Percentiles rank a stretch among this genome's conserved stretches.
phyloP scores from a whole-genome alignment of 2,888 invertebrate species.

The Andrena fulva region DNA sequence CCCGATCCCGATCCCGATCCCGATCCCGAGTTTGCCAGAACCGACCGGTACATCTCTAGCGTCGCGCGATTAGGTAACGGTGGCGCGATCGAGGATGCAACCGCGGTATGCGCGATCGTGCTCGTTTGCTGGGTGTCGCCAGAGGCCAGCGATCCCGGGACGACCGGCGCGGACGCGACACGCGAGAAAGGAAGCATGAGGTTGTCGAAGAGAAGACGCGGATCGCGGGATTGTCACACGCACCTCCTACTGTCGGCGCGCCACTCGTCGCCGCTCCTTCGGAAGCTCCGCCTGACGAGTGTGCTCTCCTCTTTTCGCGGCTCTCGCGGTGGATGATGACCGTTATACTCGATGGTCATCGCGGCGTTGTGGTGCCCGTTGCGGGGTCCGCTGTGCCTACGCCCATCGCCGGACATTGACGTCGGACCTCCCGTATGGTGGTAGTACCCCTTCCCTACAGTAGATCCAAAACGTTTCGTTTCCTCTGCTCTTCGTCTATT shows the following conservation, averaged over 20 bases:
- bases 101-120: not conserved
- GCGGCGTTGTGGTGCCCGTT: conserved; percentile 79
- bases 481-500: conserved; percentile 42
- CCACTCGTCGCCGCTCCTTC: conserved; percentile 83
- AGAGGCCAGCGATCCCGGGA: conserved; percentile 29
- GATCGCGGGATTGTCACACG: conserved; percentile 70
- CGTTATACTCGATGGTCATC: conserved; percentile 81
- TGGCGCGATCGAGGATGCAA: not conserved
- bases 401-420: conserved; percentile 77
- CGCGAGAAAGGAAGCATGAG: not conserved
- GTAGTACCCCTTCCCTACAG: conserved; percentile 83
- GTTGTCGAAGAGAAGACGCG: conserved; percentile 43
- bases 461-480: conserved; percentile 79
- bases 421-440: conserved; percentile 78
- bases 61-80: not conserved
- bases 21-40: conserved; percentile 24
- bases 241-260: conserved; percentile 84
- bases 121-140: not conserved
- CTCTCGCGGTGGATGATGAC: conserved; percentile 81
- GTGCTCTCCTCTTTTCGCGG: conserved; percentile 82
- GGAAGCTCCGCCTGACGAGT: conserved; percentile 82
- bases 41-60: not conserved
- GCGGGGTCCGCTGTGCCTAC: conserved; percentile 77
- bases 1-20: not conserved
- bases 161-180: conserved; percentile 19